Conservation (phyloP, 64 coral and sea anemone species). For the Trachythela sp. region DNA sequence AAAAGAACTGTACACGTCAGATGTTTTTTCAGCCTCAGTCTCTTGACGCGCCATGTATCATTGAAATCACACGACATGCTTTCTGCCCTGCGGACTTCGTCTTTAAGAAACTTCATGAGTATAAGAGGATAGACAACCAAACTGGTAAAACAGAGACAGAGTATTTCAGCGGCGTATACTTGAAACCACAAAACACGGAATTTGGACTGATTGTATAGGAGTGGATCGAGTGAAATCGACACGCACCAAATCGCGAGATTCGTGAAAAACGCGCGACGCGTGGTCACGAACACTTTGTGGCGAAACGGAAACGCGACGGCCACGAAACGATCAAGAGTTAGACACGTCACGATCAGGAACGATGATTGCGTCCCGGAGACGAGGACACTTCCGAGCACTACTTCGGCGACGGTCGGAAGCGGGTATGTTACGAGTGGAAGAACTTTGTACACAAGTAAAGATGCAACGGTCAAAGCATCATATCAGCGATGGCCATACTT, state of each 20-base stretch:
- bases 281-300: not conserved
- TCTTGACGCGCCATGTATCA: no score
- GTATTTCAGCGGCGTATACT: not conserved
- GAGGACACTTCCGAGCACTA: not conserved
- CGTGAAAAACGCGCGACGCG: not conserved
- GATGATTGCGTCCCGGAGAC: not conserved
- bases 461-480: not conserved
- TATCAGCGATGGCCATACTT: not conserved
- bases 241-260: not conserved
- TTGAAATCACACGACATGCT: no score
- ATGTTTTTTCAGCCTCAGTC: not conserved
- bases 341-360: not conserved
- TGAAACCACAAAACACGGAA: not conserved
- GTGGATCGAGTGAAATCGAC: not conserved
- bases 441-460: not conserved
- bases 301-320: constrained; percentile 2
- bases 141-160: not conserved
- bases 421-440: not conserved
- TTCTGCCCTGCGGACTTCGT: not conserved
- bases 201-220: not conserved
- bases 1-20: not conserved
- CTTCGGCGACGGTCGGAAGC: not conserved
- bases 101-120: not conserved
- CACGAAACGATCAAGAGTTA: not conserved
- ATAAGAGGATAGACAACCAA: not conserved